Percentiles rank a stretch among this genome's conserved stretches.
phyloP scores from a whole-genome alignment of 1,140 invertebrate genomes.

The Spodoptera frugiperda region DNA sequence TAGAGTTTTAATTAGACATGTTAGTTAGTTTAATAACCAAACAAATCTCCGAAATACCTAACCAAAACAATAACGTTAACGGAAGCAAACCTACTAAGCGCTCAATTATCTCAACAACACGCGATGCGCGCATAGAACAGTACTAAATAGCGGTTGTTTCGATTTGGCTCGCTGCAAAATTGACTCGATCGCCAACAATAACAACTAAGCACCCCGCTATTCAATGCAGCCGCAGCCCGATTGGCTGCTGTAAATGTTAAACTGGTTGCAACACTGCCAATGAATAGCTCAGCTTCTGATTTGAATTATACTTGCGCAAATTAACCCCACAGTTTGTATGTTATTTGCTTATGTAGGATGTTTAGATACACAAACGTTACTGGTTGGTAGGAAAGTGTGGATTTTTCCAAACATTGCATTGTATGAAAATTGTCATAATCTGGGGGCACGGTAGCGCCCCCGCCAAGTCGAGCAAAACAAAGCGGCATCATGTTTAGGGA shows the following conservation, averaged over 20 bases:
- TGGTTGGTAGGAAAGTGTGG: background rate
- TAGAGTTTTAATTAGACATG: background rate
- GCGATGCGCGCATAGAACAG: conserved; percentile 20
- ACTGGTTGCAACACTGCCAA: conserved; percentile 38
- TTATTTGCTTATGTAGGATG: no score
- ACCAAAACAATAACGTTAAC: conserved; percentile 22
- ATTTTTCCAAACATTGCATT: no score
- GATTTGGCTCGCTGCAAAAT: conserved; percentile 51
- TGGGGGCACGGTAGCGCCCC: no score
- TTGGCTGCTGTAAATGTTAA: conserved; percentile 32
- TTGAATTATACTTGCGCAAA: conserved; percentile 9
- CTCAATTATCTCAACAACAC: conserved; percentile 38
- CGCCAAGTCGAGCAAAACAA: no score
- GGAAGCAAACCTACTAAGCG: conserved; percentile 12
- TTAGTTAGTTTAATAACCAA: background rate
- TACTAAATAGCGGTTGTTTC: conserved; percentile 47
- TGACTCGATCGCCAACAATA: conserved; percentile 51
- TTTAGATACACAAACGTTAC: background rate
- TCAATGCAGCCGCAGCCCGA: conserved; percentile 41
- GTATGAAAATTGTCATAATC: no score
- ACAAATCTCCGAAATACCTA: conserved; percentile 8
- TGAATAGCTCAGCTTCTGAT: conserved; percentile 31
- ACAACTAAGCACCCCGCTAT: conserved; percentile 50
- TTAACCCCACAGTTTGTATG: no score
- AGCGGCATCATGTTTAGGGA: no score